Evolutionary conservation across 1,140 invertebrate species (phyloP).

Genomic region (Neodiprion pinetum): DNA sequence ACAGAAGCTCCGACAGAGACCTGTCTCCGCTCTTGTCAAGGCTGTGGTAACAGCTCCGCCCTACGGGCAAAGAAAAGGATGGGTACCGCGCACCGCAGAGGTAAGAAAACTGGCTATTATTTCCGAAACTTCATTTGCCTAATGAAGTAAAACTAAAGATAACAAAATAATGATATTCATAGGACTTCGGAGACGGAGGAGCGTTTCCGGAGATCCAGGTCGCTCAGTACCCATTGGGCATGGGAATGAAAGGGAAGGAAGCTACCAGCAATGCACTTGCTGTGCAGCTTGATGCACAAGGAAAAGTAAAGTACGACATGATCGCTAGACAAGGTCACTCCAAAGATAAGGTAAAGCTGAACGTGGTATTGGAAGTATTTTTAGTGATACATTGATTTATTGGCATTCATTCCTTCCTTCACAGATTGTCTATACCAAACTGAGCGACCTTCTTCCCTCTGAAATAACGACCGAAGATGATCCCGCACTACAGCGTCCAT

Average conservation of each 20-base stretch:
- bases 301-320: slow-evolving; percentile 97
- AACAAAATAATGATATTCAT: not conserved
- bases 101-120: slow-evolving; percentile 71
- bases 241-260: slow-evolving; percentile 79
- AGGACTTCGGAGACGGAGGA: slow-evolving; percentile 94
- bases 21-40: slow-evolving; percentile 77
- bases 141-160: slow-evolving; percentile 10
- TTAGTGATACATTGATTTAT: slow-evolving; percentile 9
- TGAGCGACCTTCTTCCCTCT: slow-evolving; percentile 92
- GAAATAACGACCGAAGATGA: slow-evolving; percentile 93
- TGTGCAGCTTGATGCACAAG: slow-evolving; percentile 90
- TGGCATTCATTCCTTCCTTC: slow-evolving; percentile 37
- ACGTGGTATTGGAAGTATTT: slow-evolving; percentile 14
- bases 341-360: slow-evolving; percentile 84
- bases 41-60: slow-evolving; percentile 89
- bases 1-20: slow-evolving; percentile 65
- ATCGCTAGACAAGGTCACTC: slow-evolving; percentile 94
- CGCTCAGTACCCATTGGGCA: slow-evolving; percentile 94
- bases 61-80: slow-evolving; percentile 94
- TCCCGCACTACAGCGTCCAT: slow-evolving; percentile 84
- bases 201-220: slow-evolving; percentile 98
- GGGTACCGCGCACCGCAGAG: slow-evolving; percentile 87
- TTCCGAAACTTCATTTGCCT: slow-evolving; percentile 15
- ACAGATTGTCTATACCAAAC: slow-evolving; percentile 94
- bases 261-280: slow-evolving; percentile 89